Conservation (phyloP, 1,140 invertebrate species). For the Steinernema feltiae region DNA sequence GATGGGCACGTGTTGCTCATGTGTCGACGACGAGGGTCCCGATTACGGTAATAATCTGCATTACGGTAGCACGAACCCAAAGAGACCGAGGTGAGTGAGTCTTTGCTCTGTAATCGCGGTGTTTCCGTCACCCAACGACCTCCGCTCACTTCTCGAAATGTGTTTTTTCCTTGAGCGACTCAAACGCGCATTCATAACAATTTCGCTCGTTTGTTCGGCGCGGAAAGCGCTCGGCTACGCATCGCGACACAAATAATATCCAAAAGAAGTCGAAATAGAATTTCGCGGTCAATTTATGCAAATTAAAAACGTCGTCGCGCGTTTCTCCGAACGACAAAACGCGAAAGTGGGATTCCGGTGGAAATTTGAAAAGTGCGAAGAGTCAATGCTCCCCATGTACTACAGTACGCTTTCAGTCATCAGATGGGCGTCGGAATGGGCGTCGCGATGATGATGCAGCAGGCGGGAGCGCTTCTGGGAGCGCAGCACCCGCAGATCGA, state of each 20-base stretch:
- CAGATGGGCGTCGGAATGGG: constrained; percentile 47
- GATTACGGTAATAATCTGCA: background rate
- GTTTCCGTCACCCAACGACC: background rate
- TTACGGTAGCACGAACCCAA: background rate
- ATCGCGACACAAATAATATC: background rate
- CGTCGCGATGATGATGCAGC: constrained; percentile 52
- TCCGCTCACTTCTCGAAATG: background rate
- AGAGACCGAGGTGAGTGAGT: background rate
- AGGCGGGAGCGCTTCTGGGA: constrained; percentile 42
- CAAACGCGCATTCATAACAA: background rate
- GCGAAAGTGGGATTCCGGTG: background rate
- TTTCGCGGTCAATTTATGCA: background rate
- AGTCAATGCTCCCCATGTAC: too few relatives aligned
- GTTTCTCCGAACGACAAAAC: background rate
- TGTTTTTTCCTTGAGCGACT: background rate
- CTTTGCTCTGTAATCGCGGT: too few relatives aligned
- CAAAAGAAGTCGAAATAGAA: background rate
- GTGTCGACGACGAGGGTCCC: background rate
- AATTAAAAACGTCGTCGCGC: background rate
- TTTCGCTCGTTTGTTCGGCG: background rate
- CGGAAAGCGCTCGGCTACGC: background rate
- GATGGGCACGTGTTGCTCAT: background rate
- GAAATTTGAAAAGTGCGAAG: too few relatives aligned
- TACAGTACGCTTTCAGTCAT: constrained; percentile 31
- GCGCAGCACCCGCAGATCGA: constrained; percentile 34